Percentiles rank a stretch among this genome's conserved stretches.
These are phyloP conservation scores for Cosmopolites sordidus DNA, from an alignment of 2,888 invertebrate genomes.

Conservation along the genomic window DNA sequence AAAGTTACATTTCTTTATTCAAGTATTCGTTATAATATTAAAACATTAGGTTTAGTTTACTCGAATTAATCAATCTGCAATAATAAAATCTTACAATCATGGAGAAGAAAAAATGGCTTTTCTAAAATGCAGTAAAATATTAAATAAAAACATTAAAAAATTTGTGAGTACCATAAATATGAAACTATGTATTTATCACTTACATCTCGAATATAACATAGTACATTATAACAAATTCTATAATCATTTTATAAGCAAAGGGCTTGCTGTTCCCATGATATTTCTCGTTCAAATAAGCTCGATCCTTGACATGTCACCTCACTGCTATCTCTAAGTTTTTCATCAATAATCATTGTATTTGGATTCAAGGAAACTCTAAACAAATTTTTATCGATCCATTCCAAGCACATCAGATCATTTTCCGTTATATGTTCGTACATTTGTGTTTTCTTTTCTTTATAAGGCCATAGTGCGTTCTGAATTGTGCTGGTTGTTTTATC, in stretches of 20 bases:
- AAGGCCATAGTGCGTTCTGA: conserved; percentile 3
- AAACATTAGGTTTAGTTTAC: too few species aligned
- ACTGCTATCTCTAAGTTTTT: conserved; percentile 35
- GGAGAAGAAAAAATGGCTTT: too few species aligned
- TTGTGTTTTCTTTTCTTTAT: conserved; percentile 29
- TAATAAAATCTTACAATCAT: too few species aligned
- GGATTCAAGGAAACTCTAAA: conserved; percentile 37
- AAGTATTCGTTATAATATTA: too few species aligned
- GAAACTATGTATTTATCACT: too few species aligned
- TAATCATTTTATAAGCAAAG: conserved; percentile 10
- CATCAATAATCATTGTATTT: conserved; percentile 35
- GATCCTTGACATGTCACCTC: conserved; percentile 32
- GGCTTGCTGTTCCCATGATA: conserved; percentile 17
- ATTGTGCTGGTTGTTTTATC: neutral
- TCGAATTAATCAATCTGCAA: too few species aligned
- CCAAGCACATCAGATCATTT: conserved; percentile 37
- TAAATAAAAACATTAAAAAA: too few species aligned
- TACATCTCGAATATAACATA: too few species aligned
- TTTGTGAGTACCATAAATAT: too few species aligned
- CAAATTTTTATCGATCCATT: conserved; percentile 40
- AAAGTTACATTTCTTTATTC: too few species aligned
- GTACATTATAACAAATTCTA: too few species aligned
- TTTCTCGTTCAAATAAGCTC: conserved; percentile 19
- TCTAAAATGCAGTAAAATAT: too few species aligned
- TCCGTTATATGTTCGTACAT: conserved; percentile 38